These are phyloP conservation scores for Oxyura jamaicensis DNA, from an alignment of 2,113 vertebrate species.

Conservation along the genomic window DNA sequence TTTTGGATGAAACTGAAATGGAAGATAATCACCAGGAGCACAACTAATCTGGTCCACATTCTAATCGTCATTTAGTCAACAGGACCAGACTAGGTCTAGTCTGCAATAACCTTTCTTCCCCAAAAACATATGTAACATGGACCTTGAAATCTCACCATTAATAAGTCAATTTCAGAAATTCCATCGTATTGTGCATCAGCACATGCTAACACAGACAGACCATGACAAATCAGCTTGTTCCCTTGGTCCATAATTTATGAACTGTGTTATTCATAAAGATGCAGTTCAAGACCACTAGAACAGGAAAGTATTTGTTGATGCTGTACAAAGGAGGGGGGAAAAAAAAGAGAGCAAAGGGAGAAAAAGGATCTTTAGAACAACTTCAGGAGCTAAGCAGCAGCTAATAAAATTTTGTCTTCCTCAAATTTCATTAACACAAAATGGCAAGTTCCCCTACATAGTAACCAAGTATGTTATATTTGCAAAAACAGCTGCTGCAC, in stretches of 20 bases:
- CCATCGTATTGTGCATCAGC: not conserved
- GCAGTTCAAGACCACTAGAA: not conserved
- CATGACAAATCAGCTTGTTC: not conserved
- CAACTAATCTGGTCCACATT: not conserved
- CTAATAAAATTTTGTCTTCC: not conserved
- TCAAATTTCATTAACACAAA: not conserved
- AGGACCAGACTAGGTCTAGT: fast-evolving
- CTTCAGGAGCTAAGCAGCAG: not conserved
- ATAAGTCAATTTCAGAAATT: not conserved
- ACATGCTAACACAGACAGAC: not conserved
- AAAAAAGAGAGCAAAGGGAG: not conserved
- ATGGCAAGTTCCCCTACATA: not conserved
- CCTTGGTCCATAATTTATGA: not conserved
- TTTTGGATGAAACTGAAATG: not conserved
- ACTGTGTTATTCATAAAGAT: not conserved
- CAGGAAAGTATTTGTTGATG: not conserved
- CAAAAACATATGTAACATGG: not conserved
- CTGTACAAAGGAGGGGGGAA: fast-evolving
- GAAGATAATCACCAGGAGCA: not conserved
- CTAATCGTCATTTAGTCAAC: not conserved
- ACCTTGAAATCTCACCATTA: not conserved
- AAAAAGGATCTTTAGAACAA: not conserved
- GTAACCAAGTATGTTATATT: not conserved
- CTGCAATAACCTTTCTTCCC: not conserved
- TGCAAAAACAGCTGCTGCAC: not conserved